Evolutionary conservation across 1,140 invertebrate genomes (phyloP), one percentile per base, ranked within the genome.

Genomic region (Ceratina japonica): DNA sequence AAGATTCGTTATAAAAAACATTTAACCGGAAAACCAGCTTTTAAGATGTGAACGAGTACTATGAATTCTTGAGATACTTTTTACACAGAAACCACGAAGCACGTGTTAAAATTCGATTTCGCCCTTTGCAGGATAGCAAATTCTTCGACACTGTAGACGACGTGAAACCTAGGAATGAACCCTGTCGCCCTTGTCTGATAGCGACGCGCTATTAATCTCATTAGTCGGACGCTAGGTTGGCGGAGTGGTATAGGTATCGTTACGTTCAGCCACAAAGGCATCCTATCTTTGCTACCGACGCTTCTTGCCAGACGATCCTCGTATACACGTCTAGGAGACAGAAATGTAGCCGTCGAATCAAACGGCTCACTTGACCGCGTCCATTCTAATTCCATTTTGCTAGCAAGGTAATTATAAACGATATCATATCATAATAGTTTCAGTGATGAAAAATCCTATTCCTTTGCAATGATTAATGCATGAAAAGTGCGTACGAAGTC

Each of bases 121-220:
- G 59, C 27, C 27, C 4, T 31, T 31, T 31, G 27, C 27, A 31
- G 27, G 52, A 74, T 51, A 64, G 59, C 24, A 75, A n/a, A n/a
- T n/a, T n/a, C n/a, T n/a, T n/a, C n/a, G n/a, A n/a, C n/a, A n/a
- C n/a, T n/a, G n/a, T n/a, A n/a, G n/a, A n/a, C n/a, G n/a, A 76
- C 72, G 75, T 80, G 69, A 71, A 78, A 69, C 64, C 79, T 72
- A 72, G 24, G 54, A 59, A 22, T 37, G n/a, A 22, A 52, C 24
- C 52, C 73, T 85, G 78, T n/a, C 86, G 85, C 79, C 73, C 86
- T 90, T 85, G 82, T 87, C 75, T 80, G 81, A 79, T 75, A 89
- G 84, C 86, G 72, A 70, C 71, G 79, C 84, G 79, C 82, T 86
- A 89, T 90, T 91, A 91, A 90, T 91, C 87, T 89, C 73, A 90